Conservation (phyloP, 2,888 invertebrate genomes). For the Ectropis crepuscularia region DNA sequence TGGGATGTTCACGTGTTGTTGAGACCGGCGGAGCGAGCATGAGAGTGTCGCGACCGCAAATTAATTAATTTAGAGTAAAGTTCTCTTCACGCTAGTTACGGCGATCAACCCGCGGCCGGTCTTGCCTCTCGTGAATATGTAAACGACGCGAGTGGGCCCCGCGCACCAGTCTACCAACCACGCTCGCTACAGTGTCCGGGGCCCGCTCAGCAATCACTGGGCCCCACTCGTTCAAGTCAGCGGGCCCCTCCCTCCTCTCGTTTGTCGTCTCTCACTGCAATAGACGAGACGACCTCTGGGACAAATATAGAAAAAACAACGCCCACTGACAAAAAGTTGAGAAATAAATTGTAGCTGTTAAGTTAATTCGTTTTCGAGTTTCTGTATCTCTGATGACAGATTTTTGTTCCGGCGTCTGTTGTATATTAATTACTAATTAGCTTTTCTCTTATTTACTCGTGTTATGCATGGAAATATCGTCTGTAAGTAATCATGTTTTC, state of each 20-base stretch:
- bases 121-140: conserved; percentile 46
- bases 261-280: no score
- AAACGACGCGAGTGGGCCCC: conserved; percentile 44
- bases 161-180: no score
- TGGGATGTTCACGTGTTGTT: no score
- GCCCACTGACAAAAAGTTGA: conserved; percentile 45
- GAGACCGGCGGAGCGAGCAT: conserved; percentile 12
- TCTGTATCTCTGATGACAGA: conserved; percentile 28
- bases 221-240: no score
- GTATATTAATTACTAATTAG: conserved; percentile 22
- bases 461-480: not conserved
- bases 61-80: conserved; percentile 65
- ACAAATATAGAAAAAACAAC: conserved; percentile 47
- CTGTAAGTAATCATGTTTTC: no score
- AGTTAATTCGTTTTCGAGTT: conserved; percentile 54
- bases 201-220: conserved; percentile 1
- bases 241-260: no score
- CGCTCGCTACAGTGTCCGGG: not conserved
- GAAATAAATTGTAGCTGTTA: conserved; percentile 55
- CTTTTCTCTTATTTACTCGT: not conserved
- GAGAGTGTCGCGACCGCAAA: conserved; percentile 43
- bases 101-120: conserved; percentile 52
- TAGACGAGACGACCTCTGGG: conserved; percentile 4
- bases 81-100: conserved; percentile 53
- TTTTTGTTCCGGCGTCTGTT: conserved; percentile 29